Percentiles rank a stretch among this genome's conserved stretches.
These are phyloP conservation scores for Chamaetylas fuelleborni DNA, from an alignment of 2,113 vertebrate species.

Conservation along the genomic window DNA sequence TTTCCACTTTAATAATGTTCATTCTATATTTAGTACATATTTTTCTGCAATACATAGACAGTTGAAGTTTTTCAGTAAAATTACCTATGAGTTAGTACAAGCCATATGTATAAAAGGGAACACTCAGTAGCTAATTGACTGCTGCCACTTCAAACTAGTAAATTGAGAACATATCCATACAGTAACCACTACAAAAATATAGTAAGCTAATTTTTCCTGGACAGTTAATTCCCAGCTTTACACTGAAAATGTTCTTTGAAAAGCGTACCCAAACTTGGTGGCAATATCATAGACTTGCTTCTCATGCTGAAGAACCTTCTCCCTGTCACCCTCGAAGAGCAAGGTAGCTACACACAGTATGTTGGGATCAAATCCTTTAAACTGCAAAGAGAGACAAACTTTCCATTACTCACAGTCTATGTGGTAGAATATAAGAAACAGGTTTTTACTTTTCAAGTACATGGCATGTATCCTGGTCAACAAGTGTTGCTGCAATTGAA, in stretches of 20 bases:
- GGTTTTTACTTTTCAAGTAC: not conserved
- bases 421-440: not conserved
- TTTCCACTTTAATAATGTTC: not conserved
- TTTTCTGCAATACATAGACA: not conserved
- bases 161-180: not conserved
- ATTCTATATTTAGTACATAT: not conserved
- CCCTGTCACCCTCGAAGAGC: conserved; percentile 93
- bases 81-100: not conserved
- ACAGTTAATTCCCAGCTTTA: not conserved
- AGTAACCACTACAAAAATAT: not conserved
- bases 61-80: not conserved
- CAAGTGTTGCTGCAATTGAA: not conserved
- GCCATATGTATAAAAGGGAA: not conserved
- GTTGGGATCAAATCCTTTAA: conserved; percentile 97
- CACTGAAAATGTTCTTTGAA: not conserved
- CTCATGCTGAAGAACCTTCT: conserved; percentile 96
- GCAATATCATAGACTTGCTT: conserved; percentile 99
- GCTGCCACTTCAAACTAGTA: not conserved
- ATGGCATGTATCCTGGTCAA: not conserved
- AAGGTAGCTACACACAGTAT: conserved; percentile 91
- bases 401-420: not conserved
- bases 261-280: conserved; percentile 93
- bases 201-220: not conserved
- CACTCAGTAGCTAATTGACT: not conserved
- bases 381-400: conserved; percentile 76